Percentiles rank a stretch among this genome's conserved stretches.
phyloP scores from a whole-genome alignment of 2,113 vertebrate genomes.

The Nanorana parkeri region DNA sequence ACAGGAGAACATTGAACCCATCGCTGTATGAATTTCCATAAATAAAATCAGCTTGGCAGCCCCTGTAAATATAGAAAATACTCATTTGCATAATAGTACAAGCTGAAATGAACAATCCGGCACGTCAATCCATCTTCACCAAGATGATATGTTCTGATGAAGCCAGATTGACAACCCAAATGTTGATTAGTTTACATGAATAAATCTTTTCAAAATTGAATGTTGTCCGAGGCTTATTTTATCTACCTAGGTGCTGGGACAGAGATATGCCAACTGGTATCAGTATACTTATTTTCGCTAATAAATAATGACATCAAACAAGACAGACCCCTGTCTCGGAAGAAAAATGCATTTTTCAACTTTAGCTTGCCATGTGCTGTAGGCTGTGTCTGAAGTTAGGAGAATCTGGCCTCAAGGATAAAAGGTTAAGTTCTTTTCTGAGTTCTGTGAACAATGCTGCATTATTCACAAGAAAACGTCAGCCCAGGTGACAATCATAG shows the following conservation, averaged over 20 bases:
- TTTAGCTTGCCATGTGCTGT: background rate
- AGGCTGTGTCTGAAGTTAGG: background rate
- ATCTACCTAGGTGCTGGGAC: constrained; percentile 15
- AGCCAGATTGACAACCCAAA: constrained; percentile 49
- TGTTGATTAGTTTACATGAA: constrained; percentile 50
- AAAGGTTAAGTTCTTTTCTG: constrained; percentile 35
- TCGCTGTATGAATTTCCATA: constrained; percentile 52
- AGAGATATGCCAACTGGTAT: constrained; percentile 43
- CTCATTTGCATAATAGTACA: constrained; percentile 52
- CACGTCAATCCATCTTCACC: constrained; percentile 38
- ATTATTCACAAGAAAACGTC: constrained; percentile 13
- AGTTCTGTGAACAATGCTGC: background rate
- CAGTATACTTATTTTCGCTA: constrained; percentile 25
- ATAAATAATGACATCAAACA: constrained; percentile 40
- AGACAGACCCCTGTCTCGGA: background rate
- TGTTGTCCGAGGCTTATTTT: constrained; percentile 40
- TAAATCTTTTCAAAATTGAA: constrained; percentile 48
- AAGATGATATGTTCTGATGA: constrained; percentile 53
- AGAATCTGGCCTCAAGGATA: constrained; percentile 35
- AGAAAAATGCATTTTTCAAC: background rate
- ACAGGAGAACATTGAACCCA: constrained; percentile 45
- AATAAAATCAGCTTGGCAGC: constrained; percentile 53
- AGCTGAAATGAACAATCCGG: constrained; percentile 27
- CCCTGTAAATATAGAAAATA: constrained; percentile 45
- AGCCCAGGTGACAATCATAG: background rate